phyloP scores from a whole-genome alignment of 2,113 vertebrate species.

The Prionailurus bengalensis region DNA sequence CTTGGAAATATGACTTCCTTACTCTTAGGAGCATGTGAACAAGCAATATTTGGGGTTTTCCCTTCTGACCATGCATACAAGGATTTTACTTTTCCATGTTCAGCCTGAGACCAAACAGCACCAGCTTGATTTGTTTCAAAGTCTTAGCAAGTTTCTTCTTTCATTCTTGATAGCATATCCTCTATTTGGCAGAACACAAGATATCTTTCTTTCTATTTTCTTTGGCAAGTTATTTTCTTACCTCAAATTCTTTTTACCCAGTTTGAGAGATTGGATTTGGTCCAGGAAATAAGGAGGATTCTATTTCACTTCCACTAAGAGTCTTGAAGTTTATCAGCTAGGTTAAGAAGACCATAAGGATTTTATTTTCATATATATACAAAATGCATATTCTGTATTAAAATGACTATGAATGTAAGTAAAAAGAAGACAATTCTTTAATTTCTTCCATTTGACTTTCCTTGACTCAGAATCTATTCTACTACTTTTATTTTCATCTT shows the following conservation, averaged over 20 bases:
- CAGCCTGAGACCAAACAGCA: conserved; percentile 29
- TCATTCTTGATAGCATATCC: conserved; percentile 60
- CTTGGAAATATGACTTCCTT: conserved; percentile 56
- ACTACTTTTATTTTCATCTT: conserved; percentile 7
- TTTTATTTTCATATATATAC: conserved; percentile 38
- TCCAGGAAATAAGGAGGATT: conserved; percentile 64
- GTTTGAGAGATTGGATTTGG: conserved; percentile 72
- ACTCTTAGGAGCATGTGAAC: background rate
- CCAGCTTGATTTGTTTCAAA: conserved; percentile 65
- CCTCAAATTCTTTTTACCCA: conserved; percentile 74
- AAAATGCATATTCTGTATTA: conserved; percentile 21
- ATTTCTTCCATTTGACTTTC: conserved; percentile 51
- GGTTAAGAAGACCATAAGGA: conserved; percentile 1
- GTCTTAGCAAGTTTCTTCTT: conserved; percentile 61
- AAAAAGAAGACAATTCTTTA: conserved; percentile 45
- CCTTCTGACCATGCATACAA: background rate
- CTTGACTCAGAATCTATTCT: conserved; percentile 34
- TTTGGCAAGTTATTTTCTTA: conserved; percentile 77
- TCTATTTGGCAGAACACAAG: conserved; percentile 66
- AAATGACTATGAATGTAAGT: conserved; percentile 6
- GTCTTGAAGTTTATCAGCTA: conserved; percentile 53
- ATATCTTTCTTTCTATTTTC: conserved; percentile 71
- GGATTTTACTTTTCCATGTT: conserved; percentile 19
- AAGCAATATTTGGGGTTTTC: background rate
- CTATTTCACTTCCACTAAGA: conserved; percentile 58